Base-by-base conservation (phyloP, 64 coral and sea anemone species). In the Exaiptasia diaphana region DNA sequence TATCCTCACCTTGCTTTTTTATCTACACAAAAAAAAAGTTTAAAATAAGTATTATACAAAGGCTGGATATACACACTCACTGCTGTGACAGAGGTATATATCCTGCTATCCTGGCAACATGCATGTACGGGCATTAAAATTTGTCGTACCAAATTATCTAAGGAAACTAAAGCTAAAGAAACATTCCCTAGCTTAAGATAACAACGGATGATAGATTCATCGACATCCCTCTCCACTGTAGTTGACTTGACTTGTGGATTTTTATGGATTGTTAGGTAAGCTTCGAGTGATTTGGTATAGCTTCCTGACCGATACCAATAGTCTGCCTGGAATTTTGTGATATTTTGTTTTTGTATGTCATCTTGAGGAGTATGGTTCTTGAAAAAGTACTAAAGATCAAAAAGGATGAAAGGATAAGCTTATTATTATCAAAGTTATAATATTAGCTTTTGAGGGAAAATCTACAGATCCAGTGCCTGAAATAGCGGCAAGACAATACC, bases 251-350 rank as follows among this genome's bases (percentile, higher is more conserved):
- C 41, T 12, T 67, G 52, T 12, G 81, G 35, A 57, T 41, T 67
- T 18, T 60, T 53, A 8, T 45, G 73, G 21, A 83, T 73, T 28
- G 73, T 65, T 8, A 72, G 41, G 42, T 94, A 94, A 11, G n/a
- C 20, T 37, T 15, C 33, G 2, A 89, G 44, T 27, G 91, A 85
- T 35, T 89, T 64, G 2, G 18, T 8, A 30, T 84, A 84, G 10
- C 79, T 3, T 0, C 43, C 41, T 41, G 53, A 71, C 21, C 54
- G 53, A 57, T 84, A 94, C n/a, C 58, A 77, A 18, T 38, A 38
- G 79, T 94, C 91, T 48, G 85, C 91, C 54, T 79, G 52, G 32
- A 58, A 94, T 70, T 94, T 94, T 23, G 20, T 73, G 20, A 79
- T 88, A 43, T 84, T 82, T 48, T 73, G 65, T 88, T 50, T 89